Evolutionary conservation across 2,797 vertebrate species (phyloP).

Genomic region (Eulemur rubriventer): DNA sequence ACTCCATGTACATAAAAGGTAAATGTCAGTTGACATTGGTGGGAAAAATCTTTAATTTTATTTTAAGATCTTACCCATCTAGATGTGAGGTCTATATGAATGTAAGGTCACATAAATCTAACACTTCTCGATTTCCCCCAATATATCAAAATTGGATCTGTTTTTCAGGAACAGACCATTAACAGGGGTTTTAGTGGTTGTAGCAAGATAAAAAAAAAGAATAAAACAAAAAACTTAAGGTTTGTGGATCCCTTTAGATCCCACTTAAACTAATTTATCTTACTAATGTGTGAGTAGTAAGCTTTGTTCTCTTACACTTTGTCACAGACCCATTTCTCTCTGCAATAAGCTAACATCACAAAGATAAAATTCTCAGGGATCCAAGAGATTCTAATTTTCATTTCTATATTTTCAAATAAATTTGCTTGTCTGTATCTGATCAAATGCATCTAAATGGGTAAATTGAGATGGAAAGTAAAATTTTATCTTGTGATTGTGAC

Average conservation of each 20-base stretch:
- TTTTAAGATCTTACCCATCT: not conserved
- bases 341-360: not conserved
- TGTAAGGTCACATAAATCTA: not conserved
- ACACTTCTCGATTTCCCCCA: not conserved
- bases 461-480: not conserved
- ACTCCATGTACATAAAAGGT: not conserved
- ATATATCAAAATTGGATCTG: not conserved
- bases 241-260: not conserved
- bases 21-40: not conserved
- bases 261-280: not conserved
- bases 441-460: not conserved
- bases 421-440: not conserved
- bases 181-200: not conserved
- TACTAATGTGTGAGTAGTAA: not conserved
- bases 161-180: not conserved
- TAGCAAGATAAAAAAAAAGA: not conserved
- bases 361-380: not conserved
- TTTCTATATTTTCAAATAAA: not conserved
- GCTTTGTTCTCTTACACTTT: not conserved
- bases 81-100: not conserved
- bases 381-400: not conserved
- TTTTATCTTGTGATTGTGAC: not conserved
- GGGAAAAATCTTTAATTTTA: not conserved
- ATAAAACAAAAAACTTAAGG: not conserved
- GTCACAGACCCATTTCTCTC: not conserved